Percentiles rank a stretch among this genome's conserved stretches.
Evolutionary conservation across 92 coral and sea anemone species (phyloP).

Genomic region (Galaxea fascicularis): DNA sequence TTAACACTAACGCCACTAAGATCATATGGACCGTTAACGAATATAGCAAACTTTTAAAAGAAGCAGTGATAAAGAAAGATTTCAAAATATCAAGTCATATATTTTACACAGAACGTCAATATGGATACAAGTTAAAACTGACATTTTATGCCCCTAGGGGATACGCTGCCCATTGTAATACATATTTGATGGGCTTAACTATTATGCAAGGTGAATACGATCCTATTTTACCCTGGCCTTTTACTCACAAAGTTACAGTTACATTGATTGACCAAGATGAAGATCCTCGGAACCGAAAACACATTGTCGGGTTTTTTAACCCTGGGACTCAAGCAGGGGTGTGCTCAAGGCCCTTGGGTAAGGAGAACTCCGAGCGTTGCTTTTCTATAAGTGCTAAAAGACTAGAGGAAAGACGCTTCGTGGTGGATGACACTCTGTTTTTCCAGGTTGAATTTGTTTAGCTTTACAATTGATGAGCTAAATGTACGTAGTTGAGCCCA

Average conservation of each 20-base stretch:
- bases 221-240: constrained; percentile 68
- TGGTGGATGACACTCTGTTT: constrained; percentile 51
- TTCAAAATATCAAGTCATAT: constrained; percentile 19
- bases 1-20: not conserved
- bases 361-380: not conserved
- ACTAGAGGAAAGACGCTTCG: constrained; percentile 32
- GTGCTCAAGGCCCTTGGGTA: constrained; percentile 25
- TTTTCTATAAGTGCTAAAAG: constrained; percentile 20
- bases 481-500: not conserved
- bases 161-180: not conserved
- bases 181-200: constrained; percentile 32
- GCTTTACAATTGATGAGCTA: not conserved
- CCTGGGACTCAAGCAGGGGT: not conserved
- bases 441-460: constrained; percentile 25
- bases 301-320: not conserved
- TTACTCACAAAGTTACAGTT: constrained; percentile 36
- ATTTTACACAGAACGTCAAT: constrained; percentile 43
- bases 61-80: constrained; percentile 19
- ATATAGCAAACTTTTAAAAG: constrained; percentile 12
- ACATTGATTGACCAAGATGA: constrained; percentile 63
- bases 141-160: constrained; percentile 19
- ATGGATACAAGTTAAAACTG: constrained; percentile 62
- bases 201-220: constrained; percentile 69
- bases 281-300: constrained; percentile 3
- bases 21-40: constrained; percentile 55